A percentile compares a stretch with the other conserved stretches of the same genome.
Conservation (phyloP, 1,140 invertebrate genomes). For the Sinonovacula constricta region DNA sequence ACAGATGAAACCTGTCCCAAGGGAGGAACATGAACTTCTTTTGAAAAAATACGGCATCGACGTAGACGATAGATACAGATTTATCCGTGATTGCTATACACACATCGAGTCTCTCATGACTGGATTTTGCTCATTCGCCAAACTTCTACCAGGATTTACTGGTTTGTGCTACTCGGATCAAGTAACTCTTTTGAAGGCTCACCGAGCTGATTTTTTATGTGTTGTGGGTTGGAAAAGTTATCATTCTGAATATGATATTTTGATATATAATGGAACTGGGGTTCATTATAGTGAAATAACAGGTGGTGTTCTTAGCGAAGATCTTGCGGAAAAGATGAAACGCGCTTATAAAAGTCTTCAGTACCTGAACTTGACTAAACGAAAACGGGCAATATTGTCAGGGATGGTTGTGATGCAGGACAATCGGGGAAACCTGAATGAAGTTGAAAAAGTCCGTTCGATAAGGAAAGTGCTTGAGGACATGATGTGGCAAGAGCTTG, state of each 20-base stretch:
- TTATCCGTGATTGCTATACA: constrained; percentile 23
- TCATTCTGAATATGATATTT: neutral
- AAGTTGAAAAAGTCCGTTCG: neutral
- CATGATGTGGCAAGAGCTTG: neutral
- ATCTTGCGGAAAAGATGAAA: neutral
- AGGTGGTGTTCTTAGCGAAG: constrained; percentile 18
- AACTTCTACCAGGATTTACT: constrained; percentile 39
- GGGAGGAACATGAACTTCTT: constrained; percentile 34
- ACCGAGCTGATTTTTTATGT: constrained; percentile 30
- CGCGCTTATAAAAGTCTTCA: constrained; percentile 1
- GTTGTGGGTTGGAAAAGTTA: constrained; percentile 21
- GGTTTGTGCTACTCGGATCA: constrained; percentile 30
- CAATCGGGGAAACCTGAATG: constrained; percentile 34
- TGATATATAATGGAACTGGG: constrained; percentile 14
- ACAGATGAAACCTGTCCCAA: constrained; percentile 36
- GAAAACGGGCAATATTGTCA: constrained; percentile 19
- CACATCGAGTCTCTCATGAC: constrained; percentile 18
- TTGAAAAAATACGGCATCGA: constrained; percentile 50
- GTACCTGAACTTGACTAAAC: constrained; percentile 18
- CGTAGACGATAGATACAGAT: constrained; percentile 34
- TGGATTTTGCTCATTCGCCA: constrained; percentile 35
- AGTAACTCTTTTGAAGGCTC: constrained; percentile 36
- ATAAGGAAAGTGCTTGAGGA: constrained; percentile 1
- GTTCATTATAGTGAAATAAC: constrained; percentile 28
- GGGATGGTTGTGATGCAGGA: constrained; percentile 13